These are phyloP conservation scores for Syrmaticus mikado DNA, from an alignment of 2,113 vertebrate genomes.

Conservation along the genomic window DNA sequence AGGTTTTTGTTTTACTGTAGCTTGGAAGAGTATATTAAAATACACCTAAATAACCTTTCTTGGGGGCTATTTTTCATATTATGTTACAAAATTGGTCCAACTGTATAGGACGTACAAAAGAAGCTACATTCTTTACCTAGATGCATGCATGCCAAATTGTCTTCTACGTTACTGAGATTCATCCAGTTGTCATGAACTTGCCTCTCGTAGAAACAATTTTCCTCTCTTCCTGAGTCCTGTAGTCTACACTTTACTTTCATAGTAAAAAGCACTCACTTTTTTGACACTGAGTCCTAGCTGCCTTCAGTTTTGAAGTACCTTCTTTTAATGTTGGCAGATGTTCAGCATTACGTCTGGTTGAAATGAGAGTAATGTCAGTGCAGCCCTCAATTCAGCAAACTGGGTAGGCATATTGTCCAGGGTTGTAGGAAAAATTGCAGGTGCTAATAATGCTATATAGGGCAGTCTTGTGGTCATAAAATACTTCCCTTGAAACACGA, in stretches of 20 bases:
- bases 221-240: not conserved
- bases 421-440: not conserved
- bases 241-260: not conserved
- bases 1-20: not conserved
- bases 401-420: not conserved
- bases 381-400: not conserved
- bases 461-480: not conserved
- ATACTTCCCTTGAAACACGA: not conserved
- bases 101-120: not conserved
- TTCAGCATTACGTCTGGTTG: not conserved
- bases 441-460: rapidly evolving
- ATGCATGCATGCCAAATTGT: not conserved
- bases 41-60: not conserved
- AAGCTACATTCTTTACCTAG: not conserved
- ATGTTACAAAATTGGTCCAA: not conserved
- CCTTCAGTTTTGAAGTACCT: not conserved
- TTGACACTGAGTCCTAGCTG: not conserved
- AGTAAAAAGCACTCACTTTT: not conserved
- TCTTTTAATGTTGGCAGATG: not conserved
- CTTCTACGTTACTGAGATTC: rapidly evolving
- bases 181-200: not conserved
- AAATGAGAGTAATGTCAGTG: not conserved
- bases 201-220: not conserved
- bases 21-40: not conserved
- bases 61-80: not conserved